Percentiles rank a stretch among this genome's conserved stretches.
phyloP scores from a whole-genome alignment of 2,888 invertebrate genomes.

The Cheiracanthium punctorium region DNA sequence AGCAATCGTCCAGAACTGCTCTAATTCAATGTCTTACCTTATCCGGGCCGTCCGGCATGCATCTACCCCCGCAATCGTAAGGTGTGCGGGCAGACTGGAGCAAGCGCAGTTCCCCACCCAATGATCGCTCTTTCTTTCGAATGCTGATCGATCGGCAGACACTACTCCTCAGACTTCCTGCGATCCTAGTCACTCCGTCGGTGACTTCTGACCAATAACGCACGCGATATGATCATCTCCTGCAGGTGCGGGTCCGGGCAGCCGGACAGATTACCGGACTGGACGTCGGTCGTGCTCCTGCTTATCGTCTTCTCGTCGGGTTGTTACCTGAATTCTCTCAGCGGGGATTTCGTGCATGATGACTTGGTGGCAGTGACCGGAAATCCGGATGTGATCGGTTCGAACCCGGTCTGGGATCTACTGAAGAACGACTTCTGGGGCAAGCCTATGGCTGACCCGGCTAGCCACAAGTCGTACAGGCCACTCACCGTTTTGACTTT shows the following conservation, averaged over 20 bases:
- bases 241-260: slow-evolving; percentile 11
- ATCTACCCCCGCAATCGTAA: neutral
- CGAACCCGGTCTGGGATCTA: slow-evolving; percentile 80
- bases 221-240: neutral
- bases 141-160: slow-evolving; percentile 22
- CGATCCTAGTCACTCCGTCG: neutral
- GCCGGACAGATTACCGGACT: slow-evolving; percentile 29
- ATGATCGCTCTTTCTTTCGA: slow-evolving; percentile 23
- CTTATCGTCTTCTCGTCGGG: slow-evolving; percentile 49
- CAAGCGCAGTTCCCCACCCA: slow-evolving; percentile 64
- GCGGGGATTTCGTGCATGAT: slow-evolving; percentile 91
- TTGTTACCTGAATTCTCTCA: slow-evolving; percentile 77
- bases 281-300: slow-evolving; percentile 31
- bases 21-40: neutral
- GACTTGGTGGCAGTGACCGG: slow-evolving; percentile 89
- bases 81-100: slow-evolving; percentile 13
- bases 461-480: slow-evolving; percentile 91
- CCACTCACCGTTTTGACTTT: slow-evolving; percentile 89
- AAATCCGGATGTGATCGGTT: slow-evolving; percentile 87
- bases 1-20: neutral
- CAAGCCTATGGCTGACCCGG: slow-evolving; percentile 85
- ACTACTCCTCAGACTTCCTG: slow-evolving; percentile 1
- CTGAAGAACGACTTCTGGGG: slow-evolving; percentile 92
- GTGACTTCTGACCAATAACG: neutral
- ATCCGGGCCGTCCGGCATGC: neutral